Evolutionary conservation across 2,113 vertebrate genomes (phyloP).

Genomic region (Centropristis striata): DNA sequence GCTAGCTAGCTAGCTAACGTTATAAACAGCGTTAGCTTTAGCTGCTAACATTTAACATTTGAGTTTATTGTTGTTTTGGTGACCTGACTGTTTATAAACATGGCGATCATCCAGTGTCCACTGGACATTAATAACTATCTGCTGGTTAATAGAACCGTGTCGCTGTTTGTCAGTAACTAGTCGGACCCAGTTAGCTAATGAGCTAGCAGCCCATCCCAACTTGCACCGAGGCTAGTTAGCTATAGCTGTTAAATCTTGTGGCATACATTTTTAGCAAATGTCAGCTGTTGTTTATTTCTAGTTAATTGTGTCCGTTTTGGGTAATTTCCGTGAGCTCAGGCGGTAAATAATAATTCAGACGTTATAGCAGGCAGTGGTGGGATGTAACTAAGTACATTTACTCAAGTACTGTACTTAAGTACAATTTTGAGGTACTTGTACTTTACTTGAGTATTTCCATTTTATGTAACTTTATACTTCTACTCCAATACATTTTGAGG

Average conservation of each 20-base stretch:
- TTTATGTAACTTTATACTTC: no score
- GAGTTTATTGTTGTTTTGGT: background rate
- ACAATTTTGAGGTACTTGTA: no score
- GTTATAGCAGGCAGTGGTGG: no score
- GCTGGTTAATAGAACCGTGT: no score
- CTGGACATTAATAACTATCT: background rate
- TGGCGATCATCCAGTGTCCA: rapidly evolving
- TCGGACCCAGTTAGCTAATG: background rate
- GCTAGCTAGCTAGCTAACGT: conserved; percentile 32
- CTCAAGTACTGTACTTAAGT: no score
- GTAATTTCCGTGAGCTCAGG: background rate
- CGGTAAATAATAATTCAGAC: background rate
- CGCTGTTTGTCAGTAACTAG: background rate
- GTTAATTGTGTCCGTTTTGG: no score
- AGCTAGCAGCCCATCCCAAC: conserved; percentile 26
- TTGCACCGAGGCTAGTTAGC: background rate
- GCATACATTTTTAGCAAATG: conserved; percentile 8
- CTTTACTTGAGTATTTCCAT: no score
- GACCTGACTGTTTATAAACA: no score
- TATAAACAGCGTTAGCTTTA: conserved; percentile 43
- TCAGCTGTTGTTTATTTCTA: background rate
- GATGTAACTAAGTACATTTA: no score
- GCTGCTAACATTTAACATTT: background rate
- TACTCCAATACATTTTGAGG: no score
- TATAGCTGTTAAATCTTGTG: background rate